phyloP scores from a whole-genome alignment of 2,113 vertebrate genomes.

The Plecturocebus donacophilus region DNA sequence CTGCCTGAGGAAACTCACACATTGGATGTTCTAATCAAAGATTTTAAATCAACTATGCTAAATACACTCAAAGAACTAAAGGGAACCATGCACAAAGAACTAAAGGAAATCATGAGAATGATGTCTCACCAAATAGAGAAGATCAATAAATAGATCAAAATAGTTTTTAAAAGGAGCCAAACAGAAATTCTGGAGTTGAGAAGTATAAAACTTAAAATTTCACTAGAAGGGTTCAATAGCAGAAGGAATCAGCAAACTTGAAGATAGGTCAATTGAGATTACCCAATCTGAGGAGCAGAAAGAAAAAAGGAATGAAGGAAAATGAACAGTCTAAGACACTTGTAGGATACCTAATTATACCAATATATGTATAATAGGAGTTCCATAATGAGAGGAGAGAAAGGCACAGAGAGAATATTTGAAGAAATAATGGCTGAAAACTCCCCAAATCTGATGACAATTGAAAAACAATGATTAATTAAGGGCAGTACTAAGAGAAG shows the following conservation, averaged over 20 bases:
- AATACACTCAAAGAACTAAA: background rate
- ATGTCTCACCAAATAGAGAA: background rate
- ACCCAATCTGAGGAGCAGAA: background rate
- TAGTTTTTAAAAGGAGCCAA: background rate
- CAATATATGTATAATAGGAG: background rate
- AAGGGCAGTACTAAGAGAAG: background rate
- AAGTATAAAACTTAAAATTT: background rate
- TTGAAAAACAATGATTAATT: background rate
- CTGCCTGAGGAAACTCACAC: background rate
- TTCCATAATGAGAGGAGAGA: background rate
- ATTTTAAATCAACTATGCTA: background rate
- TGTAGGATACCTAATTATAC: background rate
- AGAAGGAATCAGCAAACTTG: background rate
- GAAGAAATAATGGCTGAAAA: background rate
- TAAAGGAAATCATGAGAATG: background rate
- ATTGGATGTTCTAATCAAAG: background rate
- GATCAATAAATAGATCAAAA: background rate
- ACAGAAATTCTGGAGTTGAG: background rate
- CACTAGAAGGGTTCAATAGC: background rate
- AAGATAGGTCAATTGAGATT: background rate
- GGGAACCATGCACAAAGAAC: background rate
- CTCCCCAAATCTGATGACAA: background rate
- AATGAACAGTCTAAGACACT: background rate
- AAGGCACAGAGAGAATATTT: background rate
- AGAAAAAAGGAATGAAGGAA: background rate